These are phyloP conservation scores for Neostethus bicornis DNA, from an alignment of 2,797 vertebrate genomes.

Conservation along the genomic window DNA sequence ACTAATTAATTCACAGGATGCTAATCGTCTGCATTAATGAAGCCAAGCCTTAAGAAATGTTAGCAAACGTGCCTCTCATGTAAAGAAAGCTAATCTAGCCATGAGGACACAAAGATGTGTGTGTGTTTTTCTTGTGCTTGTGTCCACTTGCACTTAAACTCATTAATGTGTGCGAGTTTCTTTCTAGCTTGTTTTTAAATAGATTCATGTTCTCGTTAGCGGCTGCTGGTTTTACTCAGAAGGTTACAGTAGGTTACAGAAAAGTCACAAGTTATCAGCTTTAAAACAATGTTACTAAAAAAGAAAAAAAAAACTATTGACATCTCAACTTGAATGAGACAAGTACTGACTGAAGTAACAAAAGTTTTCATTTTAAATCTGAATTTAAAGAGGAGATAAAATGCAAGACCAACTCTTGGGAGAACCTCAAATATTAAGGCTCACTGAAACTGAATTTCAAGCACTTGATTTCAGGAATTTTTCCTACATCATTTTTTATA, in stretches of 20 bases:
- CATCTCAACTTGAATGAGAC: slow-evolving; percentile 21
- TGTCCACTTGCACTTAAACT: slow-evolving; percentile 15
- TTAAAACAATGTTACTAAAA: slow-evolving; percentile 43
- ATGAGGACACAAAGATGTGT: slow-evolving; percentile 60
- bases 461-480: neutral
- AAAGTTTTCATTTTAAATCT: slow-evolving; percentile 16
- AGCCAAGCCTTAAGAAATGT: slow-evolving; percentile 82
- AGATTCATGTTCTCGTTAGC: slow-evolving; percentile 66
- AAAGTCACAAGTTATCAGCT: slow-evolving; percentile 40
- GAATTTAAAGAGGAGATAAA: slow-evolving; percentile 16
- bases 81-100: slow-evolving; percentile 74
- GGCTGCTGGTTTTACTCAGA: slow-evolving; percentile 56
- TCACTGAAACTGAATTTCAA: neutral
- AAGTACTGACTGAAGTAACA: slow-evolving; percentile 4
- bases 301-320: slow-evolving; percentile 49
- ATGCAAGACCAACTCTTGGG: too few relatives aligned
- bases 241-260: slow-evolving; percentile 54
- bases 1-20: slow-evolving; percentile 83
- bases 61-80: slow-evolving; percentile 80
- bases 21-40: slow-evolving; percentile 83
- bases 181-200: slow-evolving; percentile 60
- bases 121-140: slow-evolving; percentile 31
- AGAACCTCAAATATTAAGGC: neutral
- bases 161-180: slow-evolving; percentile 38
- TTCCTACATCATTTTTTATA: neutral